Conservation (phyloP, 2,797 vertebrate genomes). For the Takifugu rubripes region DNA sequence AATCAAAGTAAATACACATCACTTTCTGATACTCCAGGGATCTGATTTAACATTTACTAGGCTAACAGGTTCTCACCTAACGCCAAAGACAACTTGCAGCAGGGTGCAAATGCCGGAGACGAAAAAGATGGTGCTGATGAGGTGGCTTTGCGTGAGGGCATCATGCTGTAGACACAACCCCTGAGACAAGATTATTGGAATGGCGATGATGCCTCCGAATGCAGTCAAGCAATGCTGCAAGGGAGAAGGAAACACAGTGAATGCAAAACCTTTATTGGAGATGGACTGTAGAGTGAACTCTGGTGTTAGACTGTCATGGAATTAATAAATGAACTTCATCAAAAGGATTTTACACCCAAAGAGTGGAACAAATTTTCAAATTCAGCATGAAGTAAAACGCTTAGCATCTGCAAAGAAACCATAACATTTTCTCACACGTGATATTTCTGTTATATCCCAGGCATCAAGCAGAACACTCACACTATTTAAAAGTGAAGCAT, state of each 20-base stretch:
- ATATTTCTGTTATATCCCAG: conserved; percentile 2
- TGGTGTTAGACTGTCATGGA: too few relatives aligned
- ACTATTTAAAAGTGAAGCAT: neutral
- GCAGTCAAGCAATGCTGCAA: conserved; percentile 92
- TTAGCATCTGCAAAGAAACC: conserved; percentile 1
- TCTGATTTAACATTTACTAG: neutral
- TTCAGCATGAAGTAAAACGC: neutral
- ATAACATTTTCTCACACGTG: conserved; percentile 24
- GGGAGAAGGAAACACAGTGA: conserved; percentile 8
- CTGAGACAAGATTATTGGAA: conserved; percentile 90
- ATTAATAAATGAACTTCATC: too few relatives aligned
- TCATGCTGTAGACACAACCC: conserved; percentile 90
- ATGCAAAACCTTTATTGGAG: too few relatives aligned
- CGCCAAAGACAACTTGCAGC: conserved; percentile 89
- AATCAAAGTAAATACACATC: neutral
- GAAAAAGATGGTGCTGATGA: conserved; percentile 97
- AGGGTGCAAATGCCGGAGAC: conserved; percentile 93
- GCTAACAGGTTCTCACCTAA: conserved; percentile 78
- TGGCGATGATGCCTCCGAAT: conserved; percentile 88
- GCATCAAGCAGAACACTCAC: neutral
- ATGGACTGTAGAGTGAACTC: too few relatives aligned
- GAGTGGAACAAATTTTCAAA: neutral
- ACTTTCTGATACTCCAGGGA: neutral
- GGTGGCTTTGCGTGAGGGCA: conserved; percentile 87
- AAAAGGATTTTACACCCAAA: too few relatives aligned